phyloP scores from a whole-genome alignment of 37 sponge, comb jelly and placozoan genomes.

The Spongilla lacustris region DNA sequence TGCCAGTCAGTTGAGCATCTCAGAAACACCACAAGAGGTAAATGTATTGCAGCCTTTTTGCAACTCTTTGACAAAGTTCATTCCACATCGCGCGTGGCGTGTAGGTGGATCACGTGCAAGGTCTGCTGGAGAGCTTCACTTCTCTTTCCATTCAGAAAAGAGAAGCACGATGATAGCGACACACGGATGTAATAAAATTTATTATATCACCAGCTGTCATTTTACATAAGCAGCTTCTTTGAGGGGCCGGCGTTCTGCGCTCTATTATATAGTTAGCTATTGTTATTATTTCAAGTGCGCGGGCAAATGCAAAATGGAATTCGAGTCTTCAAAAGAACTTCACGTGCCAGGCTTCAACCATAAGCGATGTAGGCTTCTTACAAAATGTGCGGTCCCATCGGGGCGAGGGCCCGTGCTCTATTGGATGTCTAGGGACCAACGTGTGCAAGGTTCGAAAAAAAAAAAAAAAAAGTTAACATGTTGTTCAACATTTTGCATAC shows the following conservation, averaged over 20 bases:
- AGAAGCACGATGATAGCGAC: neutral
- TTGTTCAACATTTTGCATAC: neutral
- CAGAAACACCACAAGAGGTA: conserved; percentile 68
- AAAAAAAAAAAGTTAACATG: neutral
- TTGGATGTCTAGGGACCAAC: conserved; percentile 41
- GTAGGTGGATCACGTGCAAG: conserved; percentile 68
- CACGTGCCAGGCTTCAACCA: conserved; percentile 5
- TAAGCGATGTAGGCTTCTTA: conserved; percentile 17
- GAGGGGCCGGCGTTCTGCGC: neutral
- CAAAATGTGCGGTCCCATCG: neutral
- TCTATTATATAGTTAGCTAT: no score
- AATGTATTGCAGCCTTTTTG: no score
- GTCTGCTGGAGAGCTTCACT: conserved; percentile 59
- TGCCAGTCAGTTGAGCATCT: conserved; percentile 56
- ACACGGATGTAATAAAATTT: neutral
- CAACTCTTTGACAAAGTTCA: no score
- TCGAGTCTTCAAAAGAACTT: neutral
- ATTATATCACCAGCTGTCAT: neutral
- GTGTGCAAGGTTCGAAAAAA: conserved; percentile 14
- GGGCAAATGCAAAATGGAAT: neutral
- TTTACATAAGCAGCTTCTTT: neutral
- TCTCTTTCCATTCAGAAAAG: conserved; percentile 55
- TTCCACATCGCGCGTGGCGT: no score
- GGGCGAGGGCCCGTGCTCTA: conserved; percentile 9
- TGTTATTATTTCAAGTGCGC: no score